These are phyloP conservation scores for Micropoecilia bifurca DNA, from an alignment of 2,797 vertebrate species.

Conservation along the genomic window DNA sequence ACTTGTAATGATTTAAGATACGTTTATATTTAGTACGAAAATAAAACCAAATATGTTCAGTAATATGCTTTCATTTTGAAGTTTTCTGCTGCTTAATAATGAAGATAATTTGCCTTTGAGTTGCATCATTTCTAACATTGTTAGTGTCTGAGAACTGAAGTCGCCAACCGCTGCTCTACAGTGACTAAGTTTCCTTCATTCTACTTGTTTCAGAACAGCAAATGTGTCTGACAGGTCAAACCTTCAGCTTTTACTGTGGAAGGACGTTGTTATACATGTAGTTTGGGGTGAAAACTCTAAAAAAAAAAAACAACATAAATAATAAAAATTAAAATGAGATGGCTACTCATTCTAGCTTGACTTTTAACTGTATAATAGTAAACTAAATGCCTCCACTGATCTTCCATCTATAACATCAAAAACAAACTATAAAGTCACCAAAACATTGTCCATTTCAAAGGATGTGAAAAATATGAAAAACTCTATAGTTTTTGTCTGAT, in stretches of 20 bases:
- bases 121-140: constrained; percentile 4
- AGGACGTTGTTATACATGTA: not conserved
- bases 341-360: not conserved
- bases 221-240: not conserved
- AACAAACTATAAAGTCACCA: not conserved
- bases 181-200: not conserved
- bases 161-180: not conserved
- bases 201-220: not conserved
- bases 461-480: not conserved
- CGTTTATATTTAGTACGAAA: not conserved
- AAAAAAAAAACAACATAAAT: not conserved
- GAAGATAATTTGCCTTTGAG: not conserved
- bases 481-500: not conserved
- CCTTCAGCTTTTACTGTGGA: not conserved
- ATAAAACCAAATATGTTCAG: not conserved
- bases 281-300: not conserved
- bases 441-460: no score
- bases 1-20: not conserved
- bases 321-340: not conserved
- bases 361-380: not conserved
- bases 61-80: not conserved
- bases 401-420: not conserved
- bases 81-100: not conserved
- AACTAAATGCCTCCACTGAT: not conserved
- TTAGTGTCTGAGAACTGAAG: not conserved